Evolutionary conservation across 2,888 invertebrate genomes (phyloP), one percentile per base, ranked within the genome.

Genomic region (Anoncus sp.): DNA sequence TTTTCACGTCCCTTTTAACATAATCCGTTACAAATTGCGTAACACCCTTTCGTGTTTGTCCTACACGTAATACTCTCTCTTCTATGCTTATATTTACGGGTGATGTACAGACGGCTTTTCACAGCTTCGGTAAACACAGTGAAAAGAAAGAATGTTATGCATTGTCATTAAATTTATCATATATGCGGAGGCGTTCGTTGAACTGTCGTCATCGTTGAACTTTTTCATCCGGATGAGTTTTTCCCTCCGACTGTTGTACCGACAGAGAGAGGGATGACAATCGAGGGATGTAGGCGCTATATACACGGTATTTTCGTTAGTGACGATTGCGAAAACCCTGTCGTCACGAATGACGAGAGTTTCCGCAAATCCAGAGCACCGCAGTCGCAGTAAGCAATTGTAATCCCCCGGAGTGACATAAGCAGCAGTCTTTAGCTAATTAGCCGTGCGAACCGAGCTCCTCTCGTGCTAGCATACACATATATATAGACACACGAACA

Each of bases 351-450:
- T 55, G 57, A 51, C 31, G 55, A 35, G 22, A 49, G 62, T 77
- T 67, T 63, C 62, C 60, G 20, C 53, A 2, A 14, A 35, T 49
- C 38, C 35, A 22, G 12, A 65, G 49, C 22, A 47, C 57, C 14
- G 49, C 24, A 60, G 51, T 24, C 47, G 66, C 66, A 22, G 22
- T 3, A 31, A 70, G 65, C 74, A 75, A 63, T 75, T 73, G 77
- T 77, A 69, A 76, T 77, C 51, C 49, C 27, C 51, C 22, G 57
- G 73, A 14, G 55, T 67, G 67, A 49, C 38, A 57, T 18, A 43
- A 22, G 12, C 22, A 60, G 57, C 66, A 69, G 72, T 81, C 80
- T 85, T 81, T 77, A 75, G 84, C 81, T 85, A 86, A 86, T 85
- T 85, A 85, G 79, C 63, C 71, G 65, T 38, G 55, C 53, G 14